Percentiles rank a stretch among this genome's conserved stretches.
phyloP scores from a whole-genome alignment of 2,888 invertebrate genomes.

The Ypsolopha scabrella region DNA sequence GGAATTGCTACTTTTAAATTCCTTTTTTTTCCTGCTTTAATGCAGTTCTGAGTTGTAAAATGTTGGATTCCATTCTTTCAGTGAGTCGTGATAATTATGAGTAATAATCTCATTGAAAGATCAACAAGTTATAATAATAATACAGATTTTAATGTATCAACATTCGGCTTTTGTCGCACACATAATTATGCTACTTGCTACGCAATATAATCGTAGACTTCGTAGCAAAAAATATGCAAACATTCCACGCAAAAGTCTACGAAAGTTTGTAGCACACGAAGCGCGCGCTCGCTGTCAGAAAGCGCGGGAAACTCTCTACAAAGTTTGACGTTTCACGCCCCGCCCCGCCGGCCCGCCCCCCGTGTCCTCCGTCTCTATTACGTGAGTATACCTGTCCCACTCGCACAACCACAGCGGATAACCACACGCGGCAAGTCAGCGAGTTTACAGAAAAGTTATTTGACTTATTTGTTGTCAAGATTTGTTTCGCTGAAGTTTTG shows the following conservation, averaged over 20 bases:
- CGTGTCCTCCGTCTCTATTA: constrained; percentile 4
- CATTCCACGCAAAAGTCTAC: neutral
- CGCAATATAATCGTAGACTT: neutral
- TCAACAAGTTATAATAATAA: too few species aligned
- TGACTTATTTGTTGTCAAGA: neutral
- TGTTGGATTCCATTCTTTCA: too few species aligned
- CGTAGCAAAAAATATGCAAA: neutral
- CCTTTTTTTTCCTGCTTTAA: too few species aligned
- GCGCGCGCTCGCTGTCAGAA: constrained; percentile 18
- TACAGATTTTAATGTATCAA: too few species aligned
- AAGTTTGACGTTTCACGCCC: constrained; percentile 34
- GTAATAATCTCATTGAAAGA: too few species aligned
- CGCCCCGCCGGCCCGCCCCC: constrained; percentile 39
- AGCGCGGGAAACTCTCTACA: constrained; percentile 52
- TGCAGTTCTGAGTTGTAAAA: too few species aligned
- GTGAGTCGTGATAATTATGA: too few species aligned
- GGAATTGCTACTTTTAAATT: too few species aligned
- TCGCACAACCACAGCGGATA: constrained; percentile 43
- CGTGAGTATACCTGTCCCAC: constrained; percentile 20
- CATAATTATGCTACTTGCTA: too few species aligned
- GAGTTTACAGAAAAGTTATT: neutral
- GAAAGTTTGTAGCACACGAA: neutral
- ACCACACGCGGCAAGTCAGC: constrained; percentile 39
- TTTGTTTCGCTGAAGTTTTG: too few species aligned
- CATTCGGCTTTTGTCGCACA: too few species aligned